Evolutionary conservation across 2,888 invertebrate genomes (phyloP).

Genomic region (Volucella zonaria): DNA sequence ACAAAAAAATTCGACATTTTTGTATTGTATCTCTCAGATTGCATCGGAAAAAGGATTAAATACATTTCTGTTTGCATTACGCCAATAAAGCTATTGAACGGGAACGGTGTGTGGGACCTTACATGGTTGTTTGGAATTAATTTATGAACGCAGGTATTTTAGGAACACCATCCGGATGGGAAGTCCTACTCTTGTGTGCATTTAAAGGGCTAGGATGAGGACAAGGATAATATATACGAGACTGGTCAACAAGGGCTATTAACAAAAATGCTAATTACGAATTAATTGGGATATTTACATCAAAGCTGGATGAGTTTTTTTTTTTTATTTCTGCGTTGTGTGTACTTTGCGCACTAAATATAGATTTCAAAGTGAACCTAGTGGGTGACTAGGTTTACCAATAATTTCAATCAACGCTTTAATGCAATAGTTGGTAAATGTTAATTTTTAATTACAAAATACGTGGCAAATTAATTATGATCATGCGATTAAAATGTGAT

Average conservation of each 20-base stretch:
- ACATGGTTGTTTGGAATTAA: conserved; percentile 7
- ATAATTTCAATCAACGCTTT: neutral
- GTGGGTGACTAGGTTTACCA: conserved; percentile 4
- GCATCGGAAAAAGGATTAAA: conserved; percentile 2
- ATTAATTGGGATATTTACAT: conserved; percentile 38
- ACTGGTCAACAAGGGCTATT: neutral
- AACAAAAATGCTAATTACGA: conserved; percentile 32
- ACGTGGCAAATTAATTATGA: too few species aligned
- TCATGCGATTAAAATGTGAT: too few species aligned
- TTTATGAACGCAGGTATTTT: conserved; percentile 6
- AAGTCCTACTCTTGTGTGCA: conserved; percentile 1
- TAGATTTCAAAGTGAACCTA: conserved; percentile 5
- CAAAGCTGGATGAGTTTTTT: neutral
- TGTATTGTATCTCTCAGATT: neutral
- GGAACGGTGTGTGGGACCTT: neutral
- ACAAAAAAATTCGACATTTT: conserved; percentile 10
- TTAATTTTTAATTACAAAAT: neutral
- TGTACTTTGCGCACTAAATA: conserved; percentile 17
- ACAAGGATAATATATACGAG: too few species aligned
- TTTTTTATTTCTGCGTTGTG: neutral
- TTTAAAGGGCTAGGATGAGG: conserved; percentile 2
- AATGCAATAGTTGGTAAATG: neutral
- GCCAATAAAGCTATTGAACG: conserved; percentile 2
- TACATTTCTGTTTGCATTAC: conserved; percentile 34
- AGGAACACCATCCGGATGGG: neutral